Evolutionary conservation across 2,888 invertebrate genomes (phyloP).

Genomic region (Gymnoscelis rufifasciata): DNA sequence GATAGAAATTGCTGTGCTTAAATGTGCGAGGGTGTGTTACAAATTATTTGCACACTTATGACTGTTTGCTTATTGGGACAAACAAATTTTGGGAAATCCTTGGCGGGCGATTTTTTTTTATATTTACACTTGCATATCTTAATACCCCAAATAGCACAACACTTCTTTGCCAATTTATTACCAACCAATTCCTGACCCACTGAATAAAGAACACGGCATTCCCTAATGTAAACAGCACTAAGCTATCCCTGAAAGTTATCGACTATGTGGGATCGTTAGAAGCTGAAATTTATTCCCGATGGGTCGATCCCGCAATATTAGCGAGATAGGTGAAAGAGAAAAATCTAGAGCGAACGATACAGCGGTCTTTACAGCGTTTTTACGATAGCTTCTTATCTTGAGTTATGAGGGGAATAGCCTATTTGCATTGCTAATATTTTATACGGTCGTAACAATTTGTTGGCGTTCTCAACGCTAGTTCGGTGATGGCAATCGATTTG

Average conservation of each 20-base stretch:
- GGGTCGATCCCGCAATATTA: slow-evolving; percentile 19
- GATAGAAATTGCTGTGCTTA: neutral
- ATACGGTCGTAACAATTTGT: slow-evolving; percentile 31
- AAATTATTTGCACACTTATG: no score
- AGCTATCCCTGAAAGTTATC: slow-evolving; percentile 16
- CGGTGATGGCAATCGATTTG: slow-evolving; percentile 26
- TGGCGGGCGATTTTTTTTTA: no score
- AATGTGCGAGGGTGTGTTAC: neutral
- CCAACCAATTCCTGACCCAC: slow-evolving; percentile 2
- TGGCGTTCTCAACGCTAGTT: slow-evolving; percentile 23
- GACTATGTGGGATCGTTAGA: slow-evolving; percentile 13
- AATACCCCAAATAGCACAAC: no score
- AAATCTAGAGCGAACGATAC: slow-evolving; percentile 26
- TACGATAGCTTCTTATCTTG: slow-evolving; percentile 34
- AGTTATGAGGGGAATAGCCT: slow-evolving; percentile 33
- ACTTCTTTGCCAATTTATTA: neutral
- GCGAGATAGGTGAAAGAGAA: slow-evolving; percentile 22
- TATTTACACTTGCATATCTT: no score
- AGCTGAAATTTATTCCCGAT: slow-evolving; percentile 18
- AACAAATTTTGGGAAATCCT: no score
- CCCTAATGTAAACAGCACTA: slow-evolving; percentile 15
- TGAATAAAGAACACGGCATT: slow-evolving; percentile 7
- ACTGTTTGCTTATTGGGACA: no score
- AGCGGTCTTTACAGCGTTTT: slow-evolving; percentile 28
- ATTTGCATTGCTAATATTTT: slow-evolving; percentile 37